phyloP scores from a whole-genome alignment of 1,140 invertebrate species.

The Pachypsylla venusta region DNA sequence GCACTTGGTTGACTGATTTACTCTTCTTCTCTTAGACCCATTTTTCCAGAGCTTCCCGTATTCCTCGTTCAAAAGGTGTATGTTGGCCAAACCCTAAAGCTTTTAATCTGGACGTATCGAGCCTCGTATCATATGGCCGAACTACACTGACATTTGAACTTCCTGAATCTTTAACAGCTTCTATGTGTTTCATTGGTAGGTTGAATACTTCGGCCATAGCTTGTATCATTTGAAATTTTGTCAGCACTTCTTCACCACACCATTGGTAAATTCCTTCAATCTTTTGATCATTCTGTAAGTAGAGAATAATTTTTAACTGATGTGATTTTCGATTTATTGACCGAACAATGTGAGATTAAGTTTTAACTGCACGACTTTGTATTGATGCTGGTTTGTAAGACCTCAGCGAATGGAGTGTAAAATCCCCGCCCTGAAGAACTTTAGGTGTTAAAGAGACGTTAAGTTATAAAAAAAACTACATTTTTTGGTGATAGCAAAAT shows the following conservation, averaged over 20 bases:
- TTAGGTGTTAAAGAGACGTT: no score
- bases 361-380: no score
- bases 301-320: no score
- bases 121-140: slow-evolving; percentile 34
- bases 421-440: no score
- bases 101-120: slow-evolving; percentile 32
- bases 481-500: no score
- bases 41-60: slow-evolving; percentile 27
- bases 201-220: slow-evolving; percentile 34
- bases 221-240: slow-evolving; percentile 39
- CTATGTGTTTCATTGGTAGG: slow-evolving; percentile 31
- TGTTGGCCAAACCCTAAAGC: slow-evolving; percentile 30
- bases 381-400: no score
- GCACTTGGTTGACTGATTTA: no score
- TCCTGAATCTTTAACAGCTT: slow-evolving; percentile 24
- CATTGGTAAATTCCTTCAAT: slow-evolving; percentile 37
- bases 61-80: slow-evolving; percentile 32
- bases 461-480: no score
- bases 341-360: no score
- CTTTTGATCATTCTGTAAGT: no score
- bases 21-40: slow-evolving; percentile 15
- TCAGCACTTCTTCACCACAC: slow-evolving; percentile 36
- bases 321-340: no score
- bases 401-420: no score
- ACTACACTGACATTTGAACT: slow-evolving; percentile 23